Percentiles rank a stretch among this genome's conserved stretches.
These are phyloP conservation scores for Sclerurus mexicanus DNA, from an alignment of 2,113 vertebrate genomes.

Conservation along the genomic window DNA sequence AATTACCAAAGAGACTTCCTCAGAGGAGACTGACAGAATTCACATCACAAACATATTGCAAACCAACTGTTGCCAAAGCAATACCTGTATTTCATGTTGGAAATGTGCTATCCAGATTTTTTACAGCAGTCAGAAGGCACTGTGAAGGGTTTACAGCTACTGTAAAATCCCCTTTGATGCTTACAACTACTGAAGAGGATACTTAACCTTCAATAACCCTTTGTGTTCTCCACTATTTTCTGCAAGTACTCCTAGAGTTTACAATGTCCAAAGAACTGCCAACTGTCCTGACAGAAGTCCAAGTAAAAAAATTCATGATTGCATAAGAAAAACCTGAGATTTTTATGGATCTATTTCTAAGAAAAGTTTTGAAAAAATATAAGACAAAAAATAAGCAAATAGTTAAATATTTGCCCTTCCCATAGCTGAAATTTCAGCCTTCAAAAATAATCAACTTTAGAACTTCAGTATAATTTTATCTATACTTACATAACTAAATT, in stretches of 20 bases:
- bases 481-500: neutral
- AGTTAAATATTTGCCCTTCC: neutral
- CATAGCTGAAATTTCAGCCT: neutral
- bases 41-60: neutral
- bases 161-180: neutral
- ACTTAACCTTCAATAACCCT: neutral
- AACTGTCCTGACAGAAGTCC: neutral
- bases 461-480: neutral
- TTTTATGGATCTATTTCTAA: neutral
- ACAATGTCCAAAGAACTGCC: neutral
- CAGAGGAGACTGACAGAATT: neutral
- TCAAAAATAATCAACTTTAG: neutral
- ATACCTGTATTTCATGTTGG: neutral
- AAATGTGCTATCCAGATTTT: neutral
- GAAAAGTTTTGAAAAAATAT: neutral
- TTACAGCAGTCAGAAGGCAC: neutral
- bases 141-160: neutral
- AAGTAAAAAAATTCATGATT: neutral
- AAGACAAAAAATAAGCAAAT: neutral
- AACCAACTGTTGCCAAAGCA: neutral
- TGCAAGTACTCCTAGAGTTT: neutral
- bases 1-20: neutral
- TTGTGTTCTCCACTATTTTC: neutral
- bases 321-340: neutral
- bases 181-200: neutral